phyloP scores from a whole-genome alignment of 2,888 invertebrate genomes.

The Cotesia congregata region DNA sequence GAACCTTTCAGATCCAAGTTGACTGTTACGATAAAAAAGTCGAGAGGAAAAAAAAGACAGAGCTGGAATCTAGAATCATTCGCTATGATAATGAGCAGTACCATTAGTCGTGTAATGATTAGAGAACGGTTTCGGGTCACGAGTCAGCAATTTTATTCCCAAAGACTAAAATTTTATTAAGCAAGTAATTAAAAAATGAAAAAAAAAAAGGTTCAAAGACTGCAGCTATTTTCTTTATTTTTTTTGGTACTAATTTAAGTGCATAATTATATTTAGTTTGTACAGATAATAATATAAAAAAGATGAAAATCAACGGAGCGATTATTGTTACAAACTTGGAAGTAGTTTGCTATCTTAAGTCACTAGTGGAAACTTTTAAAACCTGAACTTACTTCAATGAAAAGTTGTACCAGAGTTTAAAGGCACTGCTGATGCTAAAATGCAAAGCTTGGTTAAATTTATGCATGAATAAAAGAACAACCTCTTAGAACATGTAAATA shows the following conservation, averaged over 20 bases:
- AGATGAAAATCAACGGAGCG: conserved; percentile 7
- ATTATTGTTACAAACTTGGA: conserved; percentile 3
- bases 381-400: conserved; percentile 5
- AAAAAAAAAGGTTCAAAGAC: background rate
- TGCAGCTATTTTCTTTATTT: background rate
- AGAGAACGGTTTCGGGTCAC: conserved; percentile 29
- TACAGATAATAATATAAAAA: background rate
- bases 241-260: background rate
- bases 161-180: background rate
- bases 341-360: background rate
- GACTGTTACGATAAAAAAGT: background rate
- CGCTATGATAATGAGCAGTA: conserved; percentile 47
- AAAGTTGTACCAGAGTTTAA: conserved; percentile 8
- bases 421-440: conserved; percentile 6
- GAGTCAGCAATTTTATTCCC: conserved; percentile 10
- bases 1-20: conserved; percentile 37
- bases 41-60: background rate
- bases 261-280: background rate
- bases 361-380: conserved; percentile 15
- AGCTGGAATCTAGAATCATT: conserved; percentile 29
- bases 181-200: background rate
- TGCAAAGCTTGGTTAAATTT: conserved; percentile 15
- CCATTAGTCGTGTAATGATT: conserved; percentile 51
- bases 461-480: conserved; percentile 22
- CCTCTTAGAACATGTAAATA: conserved; percentile 15